These are phyloP conservation scores for Papio anubis DNA, from an alignment of 2,113 vertebrate genomes.

Conservation along the genomic window DNA sequence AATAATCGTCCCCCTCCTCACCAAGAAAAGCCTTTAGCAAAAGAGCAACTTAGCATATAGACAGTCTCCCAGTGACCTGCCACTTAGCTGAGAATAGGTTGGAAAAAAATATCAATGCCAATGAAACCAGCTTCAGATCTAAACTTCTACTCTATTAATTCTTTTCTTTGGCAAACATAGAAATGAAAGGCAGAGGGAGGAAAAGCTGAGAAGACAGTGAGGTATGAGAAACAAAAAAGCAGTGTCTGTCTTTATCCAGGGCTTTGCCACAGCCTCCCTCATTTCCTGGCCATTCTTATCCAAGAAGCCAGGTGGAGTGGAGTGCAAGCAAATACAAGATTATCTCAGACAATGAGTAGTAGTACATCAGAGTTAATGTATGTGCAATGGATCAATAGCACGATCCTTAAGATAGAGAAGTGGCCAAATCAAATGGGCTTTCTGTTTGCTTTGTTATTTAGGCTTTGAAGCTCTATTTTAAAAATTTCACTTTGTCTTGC, in stretches of 20 bases:
- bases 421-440: constrained; percentile 54
- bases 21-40: constrained; percentile 44
- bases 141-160: not conserved
- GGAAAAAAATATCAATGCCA: not conserved
- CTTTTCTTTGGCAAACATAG: constrained; percentile 2
- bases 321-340: constrained; percentile 53
- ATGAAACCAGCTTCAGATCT: not conserved
- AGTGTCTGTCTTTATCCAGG: not conserved
- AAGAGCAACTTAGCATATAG: constrained; percentile 70
- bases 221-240: not conserved
- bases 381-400: constrained; percentile 42
- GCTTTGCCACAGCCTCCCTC: constrained; percentile 21
- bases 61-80: constrained; percentile 53
- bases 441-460: constrained; percentile 57
- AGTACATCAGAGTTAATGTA: constrained; percentile 46
- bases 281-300: constrained; percentile 66
- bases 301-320: not conserved
- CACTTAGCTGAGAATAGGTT: constrained; percentile 43
- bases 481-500: constrained; percentile 57
- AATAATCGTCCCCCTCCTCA: not conserved
- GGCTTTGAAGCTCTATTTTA: constrained; percentile 56
- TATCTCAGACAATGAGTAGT: constrained; percentile 17
- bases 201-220: constrained; percentile 42
- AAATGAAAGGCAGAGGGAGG: not conserved
- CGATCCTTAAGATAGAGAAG: constrained; percentile 54